phyloP scores from a whole-genome alignment of 2,797 vertebrate species.

The Psittacula derbiana region DNA sequence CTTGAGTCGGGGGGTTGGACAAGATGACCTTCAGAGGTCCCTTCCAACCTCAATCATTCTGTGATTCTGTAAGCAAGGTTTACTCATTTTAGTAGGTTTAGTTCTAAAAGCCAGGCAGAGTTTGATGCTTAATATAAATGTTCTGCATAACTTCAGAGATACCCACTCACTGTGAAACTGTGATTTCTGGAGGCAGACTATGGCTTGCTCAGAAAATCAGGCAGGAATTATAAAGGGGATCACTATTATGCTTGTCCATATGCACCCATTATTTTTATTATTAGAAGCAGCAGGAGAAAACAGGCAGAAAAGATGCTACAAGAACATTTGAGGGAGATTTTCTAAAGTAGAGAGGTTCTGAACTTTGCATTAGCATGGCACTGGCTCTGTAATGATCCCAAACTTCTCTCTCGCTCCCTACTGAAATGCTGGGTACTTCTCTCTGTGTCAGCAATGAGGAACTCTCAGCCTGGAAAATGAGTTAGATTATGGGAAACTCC shows the following conservation, averaged over 20 bases:
- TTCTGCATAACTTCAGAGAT: slow-evolving; percentile 35
- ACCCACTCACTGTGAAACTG: slow-evolving; percentile 61
- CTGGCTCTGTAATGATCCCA: not conserved
- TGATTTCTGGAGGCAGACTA: slow-evolving; percentile 64
- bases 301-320: not conserved
- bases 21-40: not conserved
- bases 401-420: not conserved
- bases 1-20: not conserved
- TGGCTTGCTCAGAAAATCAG: slow-evolving; percentile 45
- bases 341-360: not conserved
- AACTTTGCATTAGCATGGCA: not conserved
- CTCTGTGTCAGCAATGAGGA: not conserved
- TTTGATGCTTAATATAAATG: slow-evolving; percentile 62
- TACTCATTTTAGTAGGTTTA: not conserved
- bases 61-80: not conserved
- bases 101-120: slow-evolving; percentile 21
- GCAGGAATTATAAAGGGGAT: not conserved
- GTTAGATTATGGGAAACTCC: not conserved
- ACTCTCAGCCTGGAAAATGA: not conserved
- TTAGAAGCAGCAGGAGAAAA: slow-evolving; percentile 28
- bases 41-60: not conserved
- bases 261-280: slow-evolving; percentile 31
- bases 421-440: not conserved
- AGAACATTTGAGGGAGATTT: not conserved
- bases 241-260: slow-evolving; percentile 4